These are phyloP conservation scores for Tenthredo notha DNA, from an alignment of 2,888 invertebrate species.

Conservation along the genomic window DNA sequence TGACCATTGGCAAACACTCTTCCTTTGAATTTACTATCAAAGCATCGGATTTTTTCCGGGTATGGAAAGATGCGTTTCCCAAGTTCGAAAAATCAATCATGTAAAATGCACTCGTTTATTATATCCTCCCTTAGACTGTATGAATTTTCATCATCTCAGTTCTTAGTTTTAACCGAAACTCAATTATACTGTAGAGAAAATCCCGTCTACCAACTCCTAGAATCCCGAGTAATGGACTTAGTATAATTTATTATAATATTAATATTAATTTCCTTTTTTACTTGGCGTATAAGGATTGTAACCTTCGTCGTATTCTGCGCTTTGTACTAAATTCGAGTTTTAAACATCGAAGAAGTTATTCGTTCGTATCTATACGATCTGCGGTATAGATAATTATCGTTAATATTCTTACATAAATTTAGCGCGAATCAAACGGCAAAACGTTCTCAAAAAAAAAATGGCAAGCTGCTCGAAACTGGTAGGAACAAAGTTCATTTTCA, in stretches of 20 bases:
- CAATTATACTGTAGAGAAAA: conserved; percentile 23
- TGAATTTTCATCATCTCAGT: conserved; percentile 3
- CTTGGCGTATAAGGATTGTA: background rate
- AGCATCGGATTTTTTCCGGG: background rate
- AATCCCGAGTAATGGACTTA: background rate
- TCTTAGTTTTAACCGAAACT: background rate
- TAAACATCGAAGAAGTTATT: background rate
- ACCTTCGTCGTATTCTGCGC: background rate
- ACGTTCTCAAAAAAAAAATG: background rate
- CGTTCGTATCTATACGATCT: background rate
- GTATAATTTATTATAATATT: background rate
- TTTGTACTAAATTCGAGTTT: background rate
- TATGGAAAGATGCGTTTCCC: background rate
- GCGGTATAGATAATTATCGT: background rate
- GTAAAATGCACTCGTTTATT: background rate
- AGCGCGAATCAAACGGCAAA: background rate
- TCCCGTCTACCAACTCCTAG: background rate
- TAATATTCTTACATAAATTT: background rate
- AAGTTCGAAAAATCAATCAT: background rate
- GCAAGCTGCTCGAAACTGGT: background rate
- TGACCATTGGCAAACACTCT: conserved; percentile 9
- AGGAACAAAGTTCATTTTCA: conserved; percentile 19
- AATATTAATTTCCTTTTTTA: background rate
- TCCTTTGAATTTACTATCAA: conserved; percentile 1
- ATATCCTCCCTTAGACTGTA: background rate